Percentiles rank a stretch among this genome's conserved stretches.
Evolutionary conservation across 2,113 vertebrate genomes (phyloP).

Genomic region (Amazona vittata): DNA sequence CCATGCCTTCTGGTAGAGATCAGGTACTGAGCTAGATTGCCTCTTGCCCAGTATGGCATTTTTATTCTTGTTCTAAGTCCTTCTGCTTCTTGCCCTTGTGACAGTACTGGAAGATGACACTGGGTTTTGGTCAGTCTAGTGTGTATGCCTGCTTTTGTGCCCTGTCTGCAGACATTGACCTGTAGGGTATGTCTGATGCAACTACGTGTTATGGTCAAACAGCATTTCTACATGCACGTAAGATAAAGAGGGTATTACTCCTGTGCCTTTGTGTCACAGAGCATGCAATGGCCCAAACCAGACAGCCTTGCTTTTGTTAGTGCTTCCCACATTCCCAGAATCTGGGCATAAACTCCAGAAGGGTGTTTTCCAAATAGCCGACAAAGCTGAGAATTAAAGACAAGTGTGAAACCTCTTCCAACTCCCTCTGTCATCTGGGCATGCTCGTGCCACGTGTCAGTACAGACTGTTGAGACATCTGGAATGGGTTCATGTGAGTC

Average conservation of each 20-base stretch:
- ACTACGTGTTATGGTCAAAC: neutral
- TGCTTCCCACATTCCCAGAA: neutral
- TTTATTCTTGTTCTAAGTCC: neutral
- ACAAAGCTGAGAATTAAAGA: neutral
- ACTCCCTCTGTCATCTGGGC: neutral
- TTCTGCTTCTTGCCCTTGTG: neutral
- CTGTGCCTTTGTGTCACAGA: neutral
- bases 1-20: neutral
- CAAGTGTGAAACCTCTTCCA: neutral
- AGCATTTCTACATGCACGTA: accelerated
- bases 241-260: neutral
- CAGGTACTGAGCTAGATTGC: neutral
- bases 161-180: neutral
- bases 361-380: neutral
- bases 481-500: neutral
- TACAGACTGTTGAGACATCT: neutral
- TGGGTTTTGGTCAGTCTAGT: neutral
- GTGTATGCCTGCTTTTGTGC: neutral
- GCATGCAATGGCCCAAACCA: neutral
- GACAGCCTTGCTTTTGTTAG: neutral
- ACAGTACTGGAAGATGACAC: neutral
- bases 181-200: accelerated
- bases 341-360: neutral
- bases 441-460: neutral
- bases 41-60: neutral